Base-by-base conservation (phyloP, 2,797 vertebrate species). In the Anabas testudineus region DNA sequence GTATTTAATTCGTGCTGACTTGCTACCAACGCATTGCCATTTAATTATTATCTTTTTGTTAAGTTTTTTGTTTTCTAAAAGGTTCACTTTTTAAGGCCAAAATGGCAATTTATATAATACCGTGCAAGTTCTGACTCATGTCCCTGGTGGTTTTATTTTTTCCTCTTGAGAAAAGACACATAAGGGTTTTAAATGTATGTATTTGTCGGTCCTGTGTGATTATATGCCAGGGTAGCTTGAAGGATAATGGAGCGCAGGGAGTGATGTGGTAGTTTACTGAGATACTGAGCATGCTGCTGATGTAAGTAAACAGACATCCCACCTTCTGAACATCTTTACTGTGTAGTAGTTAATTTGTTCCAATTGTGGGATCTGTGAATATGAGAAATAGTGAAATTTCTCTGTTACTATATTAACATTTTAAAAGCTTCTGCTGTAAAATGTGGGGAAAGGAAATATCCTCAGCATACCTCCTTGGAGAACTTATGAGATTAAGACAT, bases 1-100 rank as follows among this genome's bases (percentile, higher is more conserved):
- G 62, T 88, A 82, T 81, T 87, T 87, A 58, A 82, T 84, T 84
- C 36, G 83, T 87, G 86, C 88, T 74, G 69, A 88, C 58, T 80
- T 83, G 76, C 81, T 83, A 75, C 74, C 65, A 79, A 74, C 82
- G 63, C 70, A 56, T 88, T 81, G 55, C 45, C 65, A 64, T 83
- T 71, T 73, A 79, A 54, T 62, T 34, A 22, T 67, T 65, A 24
- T 46, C n/a, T n/a, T n/a, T 85, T 72, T 76, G 34, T n/a, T 45
- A 64, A 10, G 55, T 55, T 16, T 49, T 56, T 43, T 60, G 9
- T 76, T 60, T 57, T 71, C 21, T 39, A 10, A 67, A 76, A 59
- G 3, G 22, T 62, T 81, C 41, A 74, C 52, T 75, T 43, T 86
- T 74, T 47, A 49, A 74, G 45, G 72, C 65, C 48, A 67, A 76